Percentiles rank a stretch among this genome's conserved stretches.
Conservation (phyloP, 2,888 invertebrate species). For the Trypoxylon attenuatum region DNA sequence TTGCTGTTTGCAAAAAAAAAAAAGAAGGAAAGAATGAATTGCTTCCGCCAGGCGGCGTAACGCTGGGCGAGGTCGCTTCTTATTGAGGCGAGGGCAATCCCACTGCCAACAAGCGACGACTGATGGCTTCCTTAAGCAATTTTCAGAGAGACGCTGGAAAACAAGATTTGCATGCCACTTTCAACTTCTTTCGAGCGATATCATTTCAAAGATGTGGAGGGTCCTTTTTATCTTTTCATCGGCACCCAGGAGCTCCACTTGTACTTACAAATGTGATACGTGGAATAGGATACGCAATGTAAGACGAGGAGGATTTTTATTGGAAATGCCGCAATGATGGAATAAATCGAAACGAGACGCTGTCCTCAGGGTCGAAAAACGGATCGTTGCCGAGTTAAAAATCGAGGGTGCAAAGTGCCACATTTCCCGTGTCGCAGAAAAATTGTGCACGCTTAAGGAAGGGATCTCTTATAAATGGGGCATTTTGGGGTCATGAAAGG, state of each 20-base stretch:
- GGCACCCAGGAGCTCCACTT: too few relatives aligned
- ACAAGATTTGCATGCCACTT: not conserved
- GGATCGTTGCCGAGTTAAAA: slow-evolving; percentile 21
- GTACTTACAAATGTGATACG: too few relatives aligned
- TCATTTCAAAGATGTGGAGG: too few relatives aligned
- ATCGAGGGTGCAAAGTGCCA: slow-evolving; percentile 17
- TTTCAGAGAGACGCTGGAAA: slow-evolving; percentile 13
- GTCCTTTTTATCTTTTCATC: too few relatives aligned
- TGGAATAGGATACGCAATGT: not conserved
- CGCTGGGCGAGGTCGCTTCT: slow-evolving; percentile 32
- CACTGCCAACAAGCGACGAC: slow-evolving; percentile 13
- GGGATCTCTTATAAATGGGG: slow-evolving; percentile 48
- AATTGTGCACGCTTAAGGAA: slow-evolving; percentile 26
- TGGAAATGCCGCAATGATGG: too few relatives aligned
- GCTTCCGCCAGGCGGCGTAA: slow-evolving; percentile 48
- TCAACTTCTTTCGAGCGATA: not conserved
- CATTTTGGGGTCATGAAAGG: slow-evolving; percentile 42
- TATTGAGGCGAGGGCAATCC: slow-evolving; percentile 48
- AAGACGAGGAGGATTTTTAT: too few relatives aligned
- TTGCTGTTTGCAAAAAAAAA: slow-evolving; percentile 26
- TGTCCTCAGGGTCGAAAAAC: too few relatives aligned
- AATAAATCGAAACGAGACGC: too few relatives aligned
- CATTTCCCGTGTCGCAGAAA: slow-evolving; percentile 27
- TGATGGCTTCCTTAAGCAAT: slow-evolving; percentile 33
- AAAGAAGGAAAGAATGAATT: slow-evolving; percentile 36